A percentile compares a stretch with the other conserved stretches of the same genome.
Evolutionary conservation across 2,797 vertebrate species (phyloP).

Genomic region (Uromys caudimaculatus): DNA sequence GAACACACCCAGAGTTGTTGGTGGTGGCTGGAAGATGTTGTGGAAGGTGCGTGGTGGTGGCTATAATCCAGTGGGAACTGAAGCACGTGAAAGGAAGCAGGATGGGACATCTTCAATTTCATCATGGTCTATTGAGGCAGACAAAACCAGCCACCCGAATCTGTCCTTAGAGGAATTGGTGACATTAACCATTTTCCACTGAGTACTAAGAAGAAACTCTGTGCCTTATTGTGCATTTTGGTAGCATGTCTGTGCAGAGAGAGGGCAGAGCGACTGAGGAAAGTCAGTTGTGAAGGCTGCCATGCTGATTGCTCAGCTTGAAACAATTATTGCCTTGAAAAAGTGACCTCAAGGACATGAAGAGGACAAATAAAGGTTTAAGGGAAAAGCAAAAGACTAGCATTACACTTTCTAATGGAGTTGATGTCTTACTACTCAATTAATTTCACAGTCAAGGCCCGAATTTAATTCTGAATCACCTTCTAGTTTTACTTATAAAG

Average conservation of each 20-base stretch:
- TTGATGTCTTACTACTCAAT: conserved; percentile 41
- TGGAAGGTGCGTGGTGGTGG: neutral
- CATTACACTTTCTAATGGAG: neutral
- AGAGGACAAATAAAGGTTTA: conserved; percentile 46
- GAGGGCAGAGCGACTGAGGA: neutral
- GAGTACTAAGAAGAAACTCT: conserved; percentile 20
- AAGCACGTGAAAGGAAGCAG: conserved; percentile 11
- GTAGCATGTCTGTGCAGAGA: neutral
- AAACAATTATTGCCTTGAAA: conserved; percentile 66
- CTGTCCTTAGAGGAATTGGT: conserved; percentile 6
- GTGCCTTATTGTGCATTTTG: neutral
- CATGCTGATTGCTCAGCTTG: conserved; percentile 53
- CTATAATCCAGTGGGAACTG: neutral
- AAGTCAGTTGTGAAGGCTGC: conserved; percentile 51
- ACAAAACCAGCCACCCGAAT: conserved; percentile 8
- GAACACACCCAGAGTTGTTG: neutral
- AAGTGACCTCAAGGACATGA: conserved; percentile 52
- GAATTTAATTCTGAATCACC: neutral
- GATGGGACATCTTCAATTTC: neutral
- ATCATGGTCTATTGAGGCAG: neutral
- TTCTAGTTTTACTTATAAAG: conserved; percentile 81
- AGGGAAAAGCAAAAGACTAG: conserved; percentile 43
- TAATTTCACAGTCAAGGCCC: conserved; percentile 56
- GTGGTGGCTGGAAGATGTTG: neutral
- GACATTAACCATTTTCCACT: conserved; percentile 14